Conservation (phyloP, 35 echinoderm and acorn worm genomes). For the Apostichopus californicus region DNA sequence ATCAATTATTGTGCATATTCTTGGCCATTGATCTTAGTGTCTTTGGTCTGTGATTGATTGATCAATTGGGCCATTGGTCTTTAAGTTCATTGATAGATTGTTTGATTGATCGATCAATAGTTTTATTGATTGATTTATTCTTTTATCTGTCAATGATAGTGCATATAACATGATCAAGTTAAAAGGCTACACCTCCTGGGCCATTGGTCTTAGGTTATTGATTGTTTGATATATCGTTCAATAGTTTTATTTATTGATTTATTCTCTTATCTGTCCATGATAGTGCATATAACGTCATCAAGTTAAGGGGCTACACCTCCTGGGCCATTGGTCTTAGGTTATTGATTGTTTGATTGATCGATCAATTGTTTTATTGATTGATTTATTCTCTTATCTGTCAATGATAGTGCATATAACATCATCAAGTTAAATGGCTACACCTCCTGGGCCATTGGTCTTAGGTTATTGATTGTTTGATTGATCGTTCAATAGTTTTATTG, state of each 20-base stretch:
- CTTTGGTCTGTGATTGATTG: no score
- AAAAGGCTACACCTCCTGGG: slow-evolving; percentile 88
- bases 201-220: slow-evolving; percentile 69
- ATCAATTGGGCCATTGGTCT: slow-evolving; percentile 87
- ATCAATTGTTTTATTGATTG: no score
- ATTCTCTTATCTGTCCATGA: no score
- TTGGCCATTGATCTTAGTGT: no score
- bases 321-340: slow-evolving; percentile 89
- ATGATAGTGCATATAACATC: slow-evolving; percentile 86
- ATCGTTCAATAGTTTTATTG: no score
- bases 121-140: no score
- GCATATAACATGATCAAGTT: slow-evolving; percentile 74
- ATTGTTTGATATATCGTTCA: no score
- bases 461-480: not conserved
- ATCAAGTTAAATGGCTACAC: slow-evolving; percentile 91
- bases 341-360: no score
- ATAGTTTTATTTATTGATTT: no score
- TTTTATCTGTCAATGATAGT: slow-evolving; percentile 25
- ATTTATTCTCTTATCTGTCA: no score
- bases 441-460: slow-evolving; percentile 93
- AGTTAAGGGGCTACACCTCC: slow-evolving; percentile 73
- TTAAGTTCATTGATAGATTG: slow-evolving; percentile 11
- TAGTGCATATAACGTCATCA: slow-evolving; percentile 86
- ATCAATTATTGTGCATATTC: slow-evolving; percentile 69
- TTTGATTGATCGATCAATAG: no score